Evolutionary conservation across 2,888 invertebrate genomes (phyloP), one percentile per base, ranked within the genome.

Genomic region (Agonopterix heracliana): DNA sequence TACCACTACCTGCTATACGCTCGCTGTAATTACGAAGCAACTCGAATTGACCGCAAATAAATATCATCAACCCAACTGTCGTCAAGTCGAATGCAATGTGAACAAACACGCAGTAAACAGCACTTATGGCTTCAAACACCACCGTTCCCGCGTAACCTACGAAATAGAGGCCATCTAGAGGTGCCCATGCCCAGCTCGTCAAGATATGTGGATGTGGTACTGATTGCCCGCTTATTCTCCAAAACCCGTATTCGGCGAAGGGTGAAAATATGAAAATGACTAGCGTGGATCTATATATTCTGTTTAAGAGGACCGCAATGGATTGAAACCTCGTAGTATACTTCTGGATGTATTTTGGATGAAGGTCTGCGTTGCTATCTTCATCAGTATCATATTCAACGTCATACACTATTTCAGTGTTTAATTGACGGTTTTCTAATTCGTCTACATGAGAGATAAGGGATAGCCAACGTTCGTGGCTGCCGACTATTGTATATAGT

Each of bases 81-180:
- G 71, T 66, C 26, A 75, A 51, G 55, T 86, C 86, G 49, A 83
- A 86, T 2, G 68, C 71, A 9, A 66, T 52, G 47, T 86, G 86
- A 1, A 78, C 63, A 12, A 45, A 51, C 1, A 83, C 79, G 41
- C 75, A 78, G 49, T 76, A 84, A 2, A 68, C 36, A 0, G 80
- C 60, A 1, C 78, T 68, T 2, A 79, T 50, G 1, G 57, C 52
- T 59, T 86, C 86, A 12, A 45, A 14, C 1, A 65, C 52, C 1
- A 63, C 1, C 0, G 65, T 64, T 0, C 69, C 1, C 0, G 70
- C 12, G 51, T 83, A 83, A 1, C 71, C 73, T 10, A 53, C 14
- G 41, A 68, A 50, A 53, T 55, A 62, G 0, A 62, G 9, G 0
- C 52, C 44, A 40, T 78, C 80, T 1, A 80, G 52, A 0, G 76